These are phyloP conservation scores for Ptychochromis oligacanthus DNA, from an alignment of 2,113 vertebrate species.

Conservation along the genomic window DNA sequence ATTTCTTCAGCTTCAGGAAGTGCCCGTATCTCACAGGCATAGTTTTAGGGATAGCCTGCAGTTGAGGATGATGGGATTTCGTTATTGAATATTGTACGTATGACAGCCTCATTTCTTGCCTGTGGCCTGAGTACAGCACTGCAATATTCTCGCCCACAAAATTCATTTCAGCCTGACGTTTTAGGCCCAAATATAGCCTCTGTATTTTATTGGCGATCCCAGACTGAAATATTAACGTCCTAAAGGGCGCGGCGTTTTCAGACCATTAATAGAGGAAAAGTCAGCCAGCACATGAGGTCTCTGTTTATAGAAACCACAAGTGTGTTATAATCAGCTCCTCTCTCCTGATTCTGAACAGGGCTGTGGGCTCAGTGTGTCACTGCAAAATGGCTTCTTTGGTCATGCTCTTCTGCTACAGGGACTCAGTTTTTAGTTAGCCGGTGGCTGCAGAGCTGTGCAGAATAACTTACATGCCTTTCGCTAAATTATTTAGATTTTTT, in stretches of 20 bases:
- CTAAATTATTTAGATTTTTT: not conserved
- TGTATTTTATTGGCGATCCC: conserved; percentile 49
- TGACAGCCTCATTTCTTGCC: conserved; percentile 63
- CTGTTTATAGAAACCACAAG: not conserved
- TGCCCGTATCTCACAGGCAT: conserved; percentile 23
- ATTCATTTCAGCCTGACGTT: conserved; percentile 60
- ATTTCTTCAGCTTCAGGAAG: conserved; percentile 49
- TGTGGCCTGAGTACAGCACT: conserved; percentile 12
- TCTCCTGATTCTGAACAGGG: not conserved
- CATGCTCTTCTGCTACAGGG: not conserved
- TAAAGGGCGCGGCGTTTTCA: conserved; percentile 17
- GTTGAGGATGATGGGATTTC: conserved; percentile 64
- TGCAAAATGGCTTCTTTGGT: conserved; percentile 25
- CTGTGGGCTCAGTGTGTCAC: not conserved
- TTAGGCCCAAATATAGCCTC: conserved; percentile 45
- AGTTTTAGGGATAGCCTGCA: conserved; percentile 40
- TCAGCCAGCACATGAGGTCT: not conserved
- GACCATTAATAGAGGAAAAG: not conserved
- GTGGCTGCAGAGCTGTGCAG: conserved; percentile 4
- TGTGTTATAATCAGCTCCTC: conserved; percentile 6
- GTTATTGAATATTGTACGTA: conserved; percentile 57
- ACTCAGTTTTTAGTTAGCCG: not conserved
- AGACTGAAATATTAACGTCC: conserved; percentile 55
- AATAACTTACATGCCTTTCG: not conserved
- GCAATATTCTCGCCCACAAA: conserved; percentile 57